Conservation (phyloP, 1,140 invertebrate species). For the Oncopodura yosiiana region DNA sequence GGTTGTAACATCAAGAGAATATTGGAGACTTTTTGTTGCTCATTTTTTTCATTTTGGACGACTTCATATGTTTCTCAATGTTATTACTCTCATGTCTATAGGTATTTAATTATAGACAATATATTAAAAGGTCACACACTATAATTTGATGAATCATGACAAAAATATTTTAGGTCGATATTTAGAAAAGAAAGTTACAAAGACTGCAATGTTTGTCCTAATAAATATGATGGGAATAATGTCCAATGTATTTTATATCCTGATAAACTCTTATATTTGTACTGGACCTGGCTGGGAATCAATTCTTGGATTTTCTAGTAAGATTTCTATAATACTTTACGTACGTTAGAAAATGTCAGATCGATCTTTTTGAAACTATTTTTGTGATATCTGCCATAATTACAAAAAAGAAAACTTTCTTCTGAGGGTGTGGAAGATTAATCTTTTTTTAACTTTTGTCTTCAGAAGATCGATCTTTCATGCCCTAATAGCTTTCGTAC, state of each 20-base stretch:
- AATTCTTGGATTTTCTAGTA: slow-evolving; percentile 15
- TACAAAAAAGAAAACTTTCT: no score
- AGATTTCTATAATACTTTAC: no score
- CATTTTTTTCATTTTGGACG: slow-evolving; percentile 16
- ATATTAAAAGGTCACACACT: no score
- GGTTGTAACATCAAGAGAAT: not conserved
- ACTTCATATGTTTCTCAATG: slow-evolving; percentile 5
- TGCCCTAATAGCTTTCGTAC: no score
- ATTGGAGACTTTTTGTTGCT: slow-evolving; percentile 11
- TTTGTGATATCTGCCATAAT: no score
- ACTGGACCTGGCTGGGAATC: not conserved
- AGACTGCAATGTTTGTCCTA: not conserved
- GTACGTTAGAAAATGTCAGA: no score
- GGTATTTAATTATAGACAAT: not conserved
- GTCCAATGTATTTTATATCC: slow-evolving; percentile 10
- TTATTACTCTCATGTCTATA: slow-evolving; percentile 1
- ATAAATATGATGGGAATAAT: not conserved
- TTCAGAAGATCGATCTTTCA: no score
- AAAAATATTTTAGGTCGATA: slow-evolving; percentile 4
- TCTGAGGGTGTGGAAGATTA: no score
- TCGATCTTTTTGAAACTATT: no score
- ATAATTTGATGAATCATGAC: no score
- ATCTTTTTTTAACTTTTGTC: no score
- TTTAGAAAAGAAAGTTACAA: slow-evolving; percentile 6
- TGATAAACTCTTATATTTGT: not conserved